Conservation (phyloP, 2,113 vertebrate genomes). For the Arothron firmamentum region DNA sequence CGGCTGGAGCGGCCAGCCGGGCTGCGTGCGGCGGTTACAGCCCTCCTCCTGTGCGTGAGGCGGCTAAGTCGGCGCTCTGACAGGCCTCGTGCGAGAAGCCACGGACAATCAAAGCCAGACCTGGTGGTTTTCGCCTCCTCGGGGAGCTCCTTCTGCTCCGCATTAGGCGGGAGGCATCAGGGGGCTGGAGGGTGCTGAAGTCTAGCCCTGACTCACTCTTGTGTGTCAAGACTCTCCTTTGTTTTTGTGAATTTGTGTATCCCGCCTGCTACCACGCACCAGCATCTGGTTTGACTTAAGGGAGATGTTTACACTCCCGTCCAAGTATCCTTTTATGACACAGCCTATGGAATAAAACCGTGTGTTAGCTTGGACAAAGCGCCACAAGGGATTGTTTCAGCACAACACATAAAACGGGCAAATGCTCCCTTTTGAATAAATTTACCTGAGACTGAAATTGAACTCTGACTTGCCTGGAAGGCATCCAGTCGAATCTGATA, state of each 20-base stretch:
- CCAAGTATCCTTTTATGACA: conserved; percentile 71
- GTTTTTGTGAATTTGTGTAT: conserved; percentile 62
- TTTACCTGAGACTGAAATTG: too few relatives aligned
- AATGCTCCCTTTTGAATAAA: too few relatives aligned
- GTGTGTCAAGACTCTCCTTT: conserved; percentile 65
- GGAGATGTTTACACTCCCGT: conserved; percentile 73
- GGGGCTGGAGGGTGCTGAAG: conserved; percentile 38
- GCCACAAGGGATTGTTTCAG: conserved; percentile 50
- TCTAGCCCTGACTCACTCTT: conserved; percentile 67
- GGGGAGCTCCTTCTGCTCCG: conserved; percentile 36
- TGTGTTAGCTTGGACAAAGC: conserved; percentile 77
- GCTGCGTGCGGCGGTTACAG: conserved; percentile 14
- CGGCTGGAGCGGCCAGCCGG: conserved; percentile 6
- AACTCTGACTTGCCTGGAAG: too few relatives aligned
- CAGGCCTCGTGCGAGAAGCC: conserved; percentile 29
- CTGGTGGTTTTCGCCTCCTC: conserved; percentile 37
- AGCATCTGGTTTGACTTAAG: conserved; percentile 73
- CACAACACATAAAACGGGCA: conserved; percentile 23
- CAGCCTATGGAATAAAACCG: conserved; percentile 75
- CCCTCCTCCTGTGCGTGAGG: conserved; percentile 47
- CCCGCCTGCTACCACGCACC: conserved; percentile 43
- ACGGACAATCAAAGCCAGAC: conserved; percentile 48
- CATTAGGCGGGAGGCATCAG: conserved; percentile 23
- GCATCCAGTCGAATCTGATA: too few relatives aligned
- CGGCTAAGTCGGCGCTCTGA: conserved; percentile 16